Conservation (phyloP, 2,113 vertebrate species). For the Mohoua ochrocephala region DNA sequence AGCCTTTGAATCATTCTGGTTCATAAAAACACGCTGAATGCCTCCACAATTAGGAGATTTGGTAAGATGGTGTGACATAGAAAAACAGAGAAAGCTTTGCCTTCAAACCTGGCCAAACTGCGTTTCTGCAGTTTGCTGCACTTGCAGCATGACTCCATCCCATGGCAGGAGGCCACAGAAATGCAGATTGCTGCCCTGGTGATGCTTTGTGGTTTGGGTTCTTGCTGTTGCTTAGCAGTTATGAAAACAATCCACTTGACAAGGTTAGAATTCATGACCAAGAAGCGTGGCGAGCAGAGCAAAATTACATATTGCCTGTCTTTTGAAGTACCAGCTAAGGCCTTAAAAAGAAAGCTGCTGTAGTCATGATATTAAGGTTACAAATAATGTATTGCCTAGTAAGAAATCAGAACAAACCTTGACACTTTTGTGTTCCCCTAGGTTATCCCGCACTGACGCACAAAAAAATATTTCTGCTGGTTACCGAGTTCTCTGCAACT, state of each 20-base stretch:
- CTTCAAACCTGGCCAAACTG: not conserved
- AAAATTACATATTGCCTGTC: not conserved
- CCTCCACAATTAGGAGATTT: not conserved
- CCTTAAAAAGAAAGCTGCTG: not conserved
- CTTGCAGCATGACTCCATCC: not conserved
- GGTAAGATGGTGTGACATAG: not conserved
- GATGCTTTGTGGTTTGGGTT: not conserved
- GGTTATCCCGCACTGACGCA: not conserved
- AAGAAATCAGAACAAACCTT: not conserved
- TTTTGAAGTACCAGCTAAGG: not conserved
- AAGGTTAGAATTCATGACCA: not conserved
- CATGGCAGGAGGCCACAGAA: not conserved
- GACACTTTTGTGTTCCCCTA: not conserved
- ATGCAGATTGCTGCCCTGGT: not conserved
- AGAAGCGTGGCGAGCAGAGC: not conserved
- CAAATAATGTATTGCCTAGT: not conserved
- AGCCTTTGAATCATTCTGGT: not conserved
- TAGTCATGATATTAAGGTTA: not conserved
- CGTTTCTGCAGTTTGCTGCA: not conserved
- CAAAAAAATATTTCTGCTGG: not conserved
- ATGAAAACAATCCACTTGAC: not conserved
- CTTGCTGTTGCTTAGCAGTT: slow-evolving; percentile 1
- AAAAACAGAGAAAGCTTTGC: not conserved
- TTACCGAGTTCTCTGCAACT: not conserved
- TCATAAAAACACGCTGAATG: not conserved